Base-by-base conservation (phyloP, 2,888 invertebrate species). In the Oxyteleia sp. region DNA sequence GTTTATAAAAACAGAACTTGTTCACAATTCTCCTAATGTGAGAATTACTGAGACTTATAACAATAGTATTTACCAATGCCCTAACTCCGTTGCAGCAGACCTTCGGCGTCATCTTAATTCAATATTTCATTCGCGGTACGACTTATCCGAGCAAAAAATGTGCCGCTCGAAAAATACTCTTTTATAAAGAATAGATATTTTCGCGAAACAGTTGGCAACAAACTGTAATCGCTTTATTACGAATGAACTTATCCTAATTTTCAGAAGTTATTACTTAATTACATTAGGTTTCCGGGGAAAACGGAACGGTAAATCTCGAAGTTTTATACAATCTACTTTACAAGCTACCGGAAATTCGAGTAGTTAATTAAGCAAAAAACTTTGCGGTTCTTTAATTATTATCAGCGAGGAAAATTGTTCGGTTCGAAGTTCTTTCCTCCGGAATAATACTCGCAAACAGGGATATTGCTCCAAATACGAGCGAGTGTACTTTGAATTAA, bases 371-470 rank as follows among this genome's bases (percentile, higher is more conserved):
- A 55, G 18, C 15, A 53, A 59, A 47, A 38, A 45, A 13, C 5
- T 69, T 45, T 29, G 20, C 41, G 35, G 41, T 51, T 49, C 23
- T 71, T 49, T 71, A 61, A 61, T 71, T 59, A 61, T 23, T 47
- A 38, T 49, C 45, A 15, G 47, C 0, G 11, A 35, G 23, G 35
- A 61, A 74, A 63, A 74, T 55, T 45, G 15, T 74, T 57, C 18
- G 35, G n/a, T 5, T 20, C 5, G 8, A 45, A 53, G 35, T 53
- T 63, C 32, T 66, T 38, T 20, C 13, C 29, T 35, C 5, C n/a
- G n/a, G 2, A n/a, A 35, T 35, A 35, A 15, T 15, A 0, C 29
- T 32, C 38, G 13, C 8, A 15, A 26, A 7, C 7, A 11, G 8
- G 20, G 32, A 35, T 20, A n/a, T 20, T 13, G 41, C 10, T 53